Base-by-base conservation (phyloP, 2,888 invertebrate species). In the Orgyia antiqua region DNA sequence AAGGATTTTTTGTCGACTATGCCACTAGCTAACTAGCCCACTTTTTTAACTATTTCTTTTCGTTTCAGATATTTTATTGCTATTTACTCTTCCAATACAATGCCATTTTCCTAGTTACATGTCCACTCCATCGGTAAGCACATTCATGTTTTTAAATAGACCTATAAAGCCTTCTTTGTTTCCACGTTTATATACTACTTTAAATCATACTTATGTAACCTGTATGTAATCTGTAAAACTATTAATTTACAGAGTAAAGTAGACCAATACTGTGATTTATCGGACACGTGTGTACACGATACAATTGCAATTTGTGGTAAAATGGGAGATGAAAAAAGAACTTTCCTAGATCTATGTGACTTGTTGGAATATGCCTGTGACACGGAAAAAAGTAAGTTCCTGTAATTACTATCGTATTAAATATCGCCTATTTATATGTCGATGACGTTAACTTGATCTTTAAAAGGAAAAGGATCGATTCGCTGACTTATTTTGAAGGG, bases 321-420 rank as follows among this genome's bases (percentile, higher is more conserved):
- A 13, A 76, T 72, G 68, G 75, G 70, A 0, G 71, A 75, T 0
- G 53, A 72, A 13, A 71, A 47, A 29, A 54, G 72, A 20, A 71
- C 74, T 0, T 84, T 84, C 26, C 37, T 83, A 24, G 84, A 84
- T 33, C 35, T 73, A 0, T 84, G 84, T 24, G 84, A 84, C 30
- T 31, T 84, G 24, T 39, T 83, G 28, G 84, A 84, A 30, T 82
- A 42, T 20, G 71, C 65, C 1, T 84, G 84, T 38, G 84, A 84
- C 23, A 74, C 68, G 4, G 70, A 70, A 34, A 53, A 70, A 36
- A 58, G 83, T 83, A 60, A 44, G 54, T 28, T n/a, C n/a, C n/a
- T n/a, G n/a, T n/a, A n/a, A n/a, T n/a, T n/a, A n/a, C 4, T 17
- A 17, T 17, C 7, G 17, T 7, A 17, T 17, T 17, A 4, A 17